Evolutionary conservation across 2,797 vertebrate genomes (phyloP).

Genomic region (Peromyscus attwateri): DNA sequence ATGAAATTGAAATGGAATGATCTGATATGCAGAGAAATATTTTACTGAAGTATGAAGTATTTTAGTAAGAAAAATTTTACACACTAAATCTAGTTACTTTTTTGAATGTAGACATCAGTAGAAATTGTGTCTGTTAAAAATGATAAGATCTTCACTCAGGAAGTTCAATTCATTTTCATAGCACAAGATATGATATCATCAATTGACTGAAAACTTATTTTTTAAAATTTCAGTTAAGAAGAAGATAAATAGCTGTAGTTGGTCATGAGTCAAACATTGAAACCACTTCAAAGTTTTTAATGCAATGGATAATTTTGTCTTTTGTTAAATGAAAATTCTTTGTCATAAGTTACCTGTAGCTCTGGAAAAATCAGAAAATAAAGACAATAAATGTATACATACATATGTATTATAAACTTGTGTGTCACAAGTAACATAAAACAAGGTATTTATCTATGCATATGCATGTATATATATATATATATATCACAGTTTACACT

Average conservation of each 20-base stretch:
- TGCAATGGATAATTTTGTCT: conserved; percentile 39
- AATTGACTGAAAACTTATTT: background rate
- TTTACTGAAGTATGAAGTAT: background rate
- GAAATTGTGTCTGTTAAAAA: conserved; percentile 28
- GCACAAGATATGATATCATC: background rate
- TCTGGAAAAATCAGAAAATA: background rate
- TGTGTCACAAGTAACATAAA: background rate
- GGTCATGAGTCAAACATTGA: background rate
- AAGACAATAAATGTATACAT: background rate
- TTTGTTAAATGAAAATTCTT: background rate
- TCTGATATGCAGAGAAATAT: background rate
- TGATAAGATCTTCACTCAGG: background rate
- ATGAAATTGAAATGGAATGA: no score
- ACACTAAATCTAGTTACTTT: background rate
- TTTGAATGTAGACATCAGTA: background rate
- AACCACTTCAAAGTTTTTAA: conserved; percentile 19
- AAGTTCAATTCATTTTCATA: background rate
- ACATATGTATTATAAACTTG: background rate
- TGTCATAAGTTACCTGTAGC: background rate
- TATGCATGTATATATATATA: background rate
- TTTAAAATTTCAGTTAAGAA: background rate
- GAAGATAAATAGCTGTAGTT: background rate
- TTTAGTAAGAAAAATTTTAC: background rate
- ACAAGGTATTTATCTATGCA: background rate
- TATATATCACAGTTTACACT: conserved; percentile 64